Evolutionary conservation across 2,797 vertebrate genomes (phyloP), one percentile per base, ranked within the genome.

Genomic region (Stomatorhinus walkeri): DNA sequence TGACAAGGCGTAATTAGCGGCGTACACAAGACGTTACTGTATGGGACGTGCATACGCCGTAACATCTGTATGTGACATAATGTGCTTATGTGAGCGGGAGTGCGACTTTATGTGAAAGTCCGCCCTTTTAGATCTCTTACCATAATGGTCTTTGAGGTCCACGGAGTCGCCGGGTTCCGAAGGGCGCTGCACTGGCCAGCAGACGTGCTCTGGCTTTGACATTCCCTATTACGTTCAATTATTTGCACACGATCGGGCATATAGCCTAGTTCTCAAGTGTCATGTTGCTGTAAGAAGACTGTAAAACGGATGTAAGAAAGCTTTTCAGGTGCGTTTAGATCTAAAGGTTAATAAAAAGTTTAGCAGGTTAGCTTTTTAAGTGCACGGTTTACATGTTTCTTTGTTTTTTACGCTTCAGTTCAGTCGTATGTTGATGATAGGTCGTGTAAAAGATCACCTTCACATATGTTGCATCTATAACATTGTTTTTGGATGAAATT

Each of bases 301-400:
- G 32, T 2, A 40, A 40, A 76, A 40, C 40, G 40, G 43, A 14
- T 10, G 22, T 51, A 83, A 48, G n/a, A 83, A 83, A 83, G 2
- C n/a, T 43, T 46, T 48, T 48, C 22, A 83, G 79, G 7, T 28
- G 22, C 46, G 19, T 85, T 46, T 4, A 49, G n/a, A 48, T 46
- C 22, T 49, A 85, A 51, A 83, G 43, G 46, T 85, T 49, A 51
- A 28, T 24, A 49, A 85, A 85, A 85, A 85, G 81, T 85, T 85
- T 10, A n/a, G 19, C 22, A 48, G 48, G 40, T 49, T 51, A 84
- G 10, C 24, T 51, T 12, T 85, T 22, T 85, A 51, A 24, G 8
- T 85, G 40, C 48, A 49, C 46, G 12, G n/a, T 24, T 40, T 48
- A 43, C 14, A 43, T 9, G 76, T 19, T 43, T 81, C 1, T 19